Base-by-base conservation (phyloP, 2,797 vertebrate species). In the Avahi laniger region DNA sequence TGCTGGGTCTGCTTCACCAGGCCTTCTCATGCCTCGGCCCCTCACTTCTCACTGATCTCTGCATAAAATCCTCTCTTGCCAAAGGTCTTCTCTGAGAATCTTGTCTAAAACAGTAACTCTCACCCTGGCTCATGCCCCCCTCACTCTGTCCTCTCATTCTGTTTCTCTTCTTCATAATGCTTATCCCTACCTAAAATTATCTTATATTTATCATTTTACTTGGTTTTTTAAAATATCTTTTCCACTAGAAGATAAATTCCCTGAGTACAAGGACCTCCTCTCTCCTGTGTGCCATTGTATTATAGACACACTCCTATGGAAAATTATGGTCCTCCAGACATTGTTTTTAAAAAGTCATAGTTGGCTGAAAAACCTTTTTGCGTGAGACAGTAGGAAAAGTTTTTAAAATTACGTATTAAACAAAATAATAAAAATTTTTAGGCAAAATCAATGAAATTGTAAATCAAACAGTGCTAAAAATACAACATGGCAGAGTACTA, bases 371-470 rank as follows among this genome's bases (percentile, higher is more conserved):
- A 63, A 54, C 2, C 22, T 79, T 28, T 90, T 24, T 33, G 33
- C 8, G n/a, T 43, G 33, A 92, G 61, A 70, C 28, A 72, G 5
- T 7, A 87, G 43, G 63, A 82, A 89, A 91, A 79, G 28, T n/a
- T 54, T 65, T 89, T 80, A 70, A 89, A 95, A 80, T 38, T 59
- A 43, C 54, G 50, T 82, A 46, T 76, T 91, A 50, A 82, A 89
- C 4, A 59, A 14, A 89, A 33, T 80, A 69, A 65, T 78, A 90
- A 81, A 67, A 84, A 38, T 17, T 28, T 85, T 67, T 84, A 79
- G 46, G 57, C 91, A 96, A 91, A 92, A 65, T 89, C 69, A 83
- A 14, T 94, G 94, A 57, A 12, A 50, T 61, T 84, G 20, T 63
- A 85, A 91, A 26, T 75, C 61, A 92, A 78, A 93, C 9, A 57